Evolutionary conservation across 2,113 vertebrate species (phyloP).

Genomic region (Gobiocypris rarus): DNA sequence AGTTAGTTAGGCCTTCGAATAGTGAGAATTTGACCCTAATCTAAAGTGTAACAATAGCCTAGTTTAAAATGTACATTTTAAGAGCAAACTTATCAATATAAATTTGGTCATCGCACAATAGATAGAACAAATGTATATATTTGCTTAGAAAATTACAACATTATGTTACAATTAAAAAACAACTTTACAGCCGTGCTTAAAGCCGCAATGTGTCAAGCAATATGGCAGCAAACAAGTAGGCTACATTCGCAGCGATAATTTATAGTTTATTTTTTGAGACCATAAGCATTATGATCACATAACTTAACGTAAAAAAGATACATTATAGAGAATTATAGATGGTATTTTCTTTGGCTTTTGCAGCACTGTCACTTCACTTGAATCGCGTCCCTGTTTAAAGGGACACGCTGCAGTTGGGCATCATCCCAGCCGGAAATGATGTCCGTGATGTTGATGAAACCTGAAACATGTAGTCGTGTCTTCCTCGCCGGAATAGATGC

Average conservation of each 20-base stretch:
- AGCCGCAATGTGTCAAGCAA: not conserved
- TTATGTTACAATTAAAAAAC: not conserved
- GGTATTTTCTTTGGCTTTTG: not conserved
- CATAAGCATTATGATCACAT: not conserved
- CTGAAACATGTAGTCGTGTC: conserved; percentile 1
- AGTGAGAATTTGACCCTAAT: no score
- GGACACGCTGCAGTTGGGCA: not conserved
- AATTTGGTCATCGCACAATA: no score
- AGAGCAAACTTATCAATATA: no score
- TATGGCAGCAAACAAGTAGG: no score
- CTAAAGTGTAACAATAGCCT: no score
- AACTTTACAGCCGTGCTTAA: not conserved
- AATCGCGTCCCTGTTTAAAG: not conserved
- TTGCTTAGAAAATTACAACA: no score
- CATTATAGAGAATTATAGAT: not conserved
- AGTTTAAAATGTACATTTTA: no score
- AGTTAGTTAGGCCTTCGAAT: no score
- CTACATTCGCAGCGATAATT: not conserved
- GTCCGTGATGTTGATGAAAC: not conserved
- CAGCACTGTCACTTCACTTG: not conserved
- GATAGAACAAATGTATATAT: no score
- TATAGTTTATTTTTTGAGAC: not conserved
- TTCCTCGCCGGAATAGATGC: conserved; percentile 9
- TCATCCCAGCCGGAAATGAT: conserved; percentile 50
- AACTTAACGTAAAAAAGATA: not conserved